These are phyloP conservation scores for Centropyge bicolor DNA, from an alignment of 2,797 vertebrate genomes.

Conservation along the genomic window DNA sequence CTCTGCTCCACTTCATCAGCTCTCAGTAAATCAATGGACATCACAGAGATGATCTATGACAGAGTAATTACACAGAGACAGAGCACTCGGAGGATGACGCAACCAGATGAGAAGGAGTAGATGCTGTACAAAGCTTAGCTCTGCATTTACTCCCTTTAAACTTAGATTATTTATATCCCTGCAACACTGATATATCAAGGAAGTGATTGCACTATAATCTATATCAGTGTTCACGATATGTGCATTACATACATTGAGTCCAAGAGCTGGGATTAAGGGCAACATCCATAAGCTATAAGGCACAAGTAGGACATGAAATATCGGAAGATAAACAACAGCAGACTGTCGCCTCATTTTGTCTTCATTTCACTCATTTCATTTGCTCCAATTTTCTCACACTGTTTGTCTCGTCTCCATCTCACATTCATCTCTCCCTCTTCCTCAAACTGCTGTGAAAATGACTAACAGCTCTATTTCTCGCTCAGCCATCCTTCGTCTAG, in stretches of 20 bases:
- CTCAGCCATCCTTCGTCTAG: conserved; percentile 15
- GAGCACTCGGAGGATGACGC: conserved; percentile 19
- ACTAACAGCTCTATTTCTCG: conserved; percentile 41
- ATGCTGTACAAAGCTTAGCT: conserved; percentile 7
- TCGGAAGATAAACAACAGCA: conserved; percentile 43
- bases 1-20: conserved; percentile 80
- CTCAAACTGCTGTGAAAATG: conserved; percentile 45
- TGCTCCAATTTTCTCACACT: not conserved
- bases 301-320: conserved; percentile 17
- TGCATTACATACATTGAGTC: conserved; percentile 25
- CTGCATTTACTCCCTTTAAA: not conserved
- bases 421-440: conserved; percentile 20
- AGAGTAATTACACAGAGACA: conserved; percentile 67
- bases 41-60: conserved; percentile 72
- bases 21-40: conserved; percentile 77
- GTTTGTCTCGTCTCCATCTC: conserved; percentile 21
- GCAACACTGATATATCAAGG: not conserved
- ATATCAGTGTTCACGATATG: not conserved
- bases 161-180: not conserved
- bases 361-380: conserved; percentile 30
- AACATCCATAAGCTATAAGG: no score
- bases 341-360: conserved; percentile 21
- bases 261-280: conserved; percentile 9
- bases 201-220: not conserved
- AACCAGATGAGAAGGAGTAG: conserved; percentile 15